Evolutionary conservation across 2,113 vertebrate genomes (phyloP).

Genomic region (Triplophysa rosa): DNA sequence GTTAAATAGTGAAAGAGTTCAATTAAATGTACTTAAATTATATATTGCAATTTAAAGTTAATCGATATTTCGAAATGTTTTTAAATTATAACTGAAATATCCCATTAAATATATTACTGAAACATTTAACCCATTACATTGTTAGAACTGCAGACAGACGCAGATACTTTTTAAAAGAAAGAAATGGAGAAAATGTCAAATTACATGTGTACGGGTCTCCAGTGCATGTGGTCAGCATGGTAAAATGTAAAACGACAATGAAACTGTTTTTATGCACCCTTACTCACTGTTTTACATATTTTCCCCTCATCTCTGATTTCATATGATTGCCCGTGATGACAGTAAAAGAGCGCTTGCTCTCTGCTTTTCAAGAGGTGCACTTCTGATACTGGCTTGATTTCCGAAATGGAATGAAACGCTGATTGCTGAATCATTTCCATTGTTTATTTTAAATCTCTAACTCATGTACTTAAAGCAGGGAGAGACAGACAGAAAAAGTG

Average conservation of each 20-base stretch:
- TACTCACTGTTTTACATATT: constrained; percentile 29
- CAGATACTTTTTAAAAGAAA: not conserved
- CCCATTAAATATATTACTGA: not conserved
- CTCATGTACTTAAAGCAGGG: constrained; percentile 14
- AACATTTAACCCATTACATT: not conserved
- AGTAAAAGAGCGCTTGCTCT: constrained; percentile 14
- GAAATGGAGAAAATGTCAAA: not conserved
- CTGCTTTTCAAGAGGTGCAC: constrained; percentile 14
- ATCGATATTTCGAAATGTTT: not conserved
- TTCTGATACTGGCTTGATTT: constrained; percentile 33
- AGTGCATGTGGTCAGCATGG: constrained; percentile 39
- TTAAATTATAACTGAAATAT: not conserved
- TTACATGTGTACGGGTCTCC: not conserved
- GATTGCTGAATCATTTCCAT: constrained; percentile 17
- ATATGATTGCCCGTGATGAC: constrained; percentile 41
- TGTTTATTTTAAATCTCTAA: constrained; percentile 34
- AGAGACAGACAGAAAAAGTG: not conserved
- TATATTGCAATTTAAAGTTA: not conserved
- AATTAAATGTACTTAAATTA: not conserved
- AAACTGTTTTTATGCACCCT: constrained; percentile 25
- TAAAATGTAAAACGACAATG: constrained; percentile 14
- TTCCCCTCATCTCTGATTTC: constrained; percentile 42
- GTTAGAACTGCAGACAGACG: not conserved
- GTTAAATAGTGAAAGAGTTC: not conserved
- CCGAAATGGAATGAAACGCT: constrained; percentile 7